A percentile compares a stretch with the other conserved stretches of the same genome.
Conservation (phyloP, 2,113 vertebrate species). For the Pogona vitticeps region DNA sequence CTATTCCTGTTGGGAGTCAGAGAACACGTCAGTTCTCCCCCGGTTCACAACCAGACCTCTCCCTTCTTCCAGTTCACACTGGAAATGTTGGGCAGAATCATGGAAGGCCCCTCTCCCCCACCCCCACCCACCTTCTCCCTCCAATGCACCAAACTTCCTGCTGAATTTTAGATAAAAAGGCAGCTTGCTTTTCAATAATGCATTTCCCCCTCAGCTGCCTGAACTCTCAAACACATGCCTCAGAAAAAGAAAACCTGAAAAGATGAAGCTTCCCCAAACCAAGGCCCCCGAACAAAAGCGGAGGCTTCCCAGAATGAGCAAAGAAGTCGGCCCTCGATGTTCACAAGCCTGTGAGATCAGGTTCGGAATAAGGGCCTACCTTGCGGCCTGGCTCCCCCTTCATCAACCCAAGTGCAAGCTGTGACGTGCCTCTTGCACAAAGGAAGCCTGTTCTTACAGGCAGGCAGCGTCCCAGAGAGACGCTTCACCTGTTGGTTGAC, state of each 20-base stretch:
- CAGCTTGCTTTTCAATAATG: conserved; percentile 71
- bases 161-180: conserved; percentile 75
- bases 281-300: conserved; percentile 64
- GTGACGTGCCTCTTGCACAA: too few relatives aligned
- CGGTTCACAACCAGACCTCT: too few relatives aligned
- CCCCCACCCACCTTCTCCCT: neutral
- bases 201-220: conserved; percentile 67
- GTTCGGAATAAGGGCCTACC: conserved; percentile 13
- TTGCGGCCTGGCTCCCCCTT: too few relatives aligned
- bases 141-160: conserved; percentile 60
- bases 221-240: conserved; percentile 60
- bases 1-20: neutral
- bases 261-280: conserved; percentile 63
- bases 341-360: conserved; percentile 49
- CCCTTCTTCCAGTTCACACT: conserved; percentile 28
- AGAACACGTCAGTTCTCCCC: neutral
- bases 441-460: too few relatives aligned
- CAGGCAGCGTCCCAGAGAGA: too few relatives aligned
- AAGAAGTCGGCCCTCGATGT: conserved; percentile 69
- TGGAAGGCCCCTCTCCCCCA: conserved; percentile 65
- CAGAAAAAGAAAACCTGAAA: conserved; percentile 54
- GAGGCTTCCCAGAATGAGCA: conserved; percentile 51
- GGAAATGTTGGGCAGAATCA: conserved; percentile 65
- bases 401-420: too few relatives aligned
- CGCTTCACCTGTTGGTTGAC: neutral